Evolutionary conservation across 2,113 vertebrate genomes (phyloP).

Genomic region (Plectropomus leopardus): DNA sequence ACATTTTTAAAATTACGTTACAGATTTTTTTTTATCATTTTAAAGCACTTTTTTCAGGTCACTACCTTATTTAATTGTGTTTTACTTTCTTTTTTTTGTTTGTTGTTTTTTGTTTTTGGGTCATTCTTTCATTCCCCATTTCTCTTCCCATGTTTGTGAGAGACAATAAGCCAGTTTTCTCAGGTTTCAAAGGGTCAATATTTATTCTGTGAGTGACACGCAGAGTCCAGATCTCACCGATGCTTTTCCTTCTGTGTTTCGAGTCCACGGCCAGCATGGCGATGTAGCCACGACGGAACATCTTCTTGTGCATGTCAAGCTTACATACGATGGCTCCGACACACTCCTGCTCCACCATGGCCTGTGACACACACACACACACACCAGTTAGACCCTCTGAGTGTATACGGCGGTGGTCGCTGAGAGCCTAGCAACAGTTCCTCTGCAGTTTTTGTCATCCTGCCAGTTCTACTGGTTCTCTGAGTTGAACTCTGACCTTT

Average conservation of each 20-base stretch:
- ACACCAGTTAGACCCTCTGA: slow-evolving; percentile 3
- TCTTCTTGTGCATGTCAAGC: slow-evolving; percentile 99
- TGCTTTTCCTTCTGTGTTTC: slow-evolving; percentile 99
- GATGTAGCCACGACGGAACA: slow-evolving; percentile 99
- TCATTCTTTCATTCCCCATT: too few species aligned
- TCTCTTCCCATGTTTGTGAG: too few species aligned
- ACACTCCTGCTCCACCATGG: slow-evolving; percentile 99
- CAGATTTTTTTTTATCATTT: too few species aligned
- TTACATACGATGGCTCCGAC: slow-evolving; percentile 99
- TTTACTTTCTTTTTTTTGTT: too few species aligned
- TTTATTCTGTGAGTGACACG: neutral
- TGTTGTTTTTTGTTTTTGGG: too few species aligned
- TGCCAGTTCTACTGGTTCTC: slow-evolving; percentile 36
- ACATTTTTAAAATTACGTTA: too few species aligned
- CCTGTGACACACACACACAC: slow-evolving; percentile 84
- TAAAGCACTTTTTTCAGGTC: too few species aligned
- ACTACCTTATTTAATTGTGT: too few species aligned
- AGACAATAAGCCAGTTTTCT: too few species aligned
- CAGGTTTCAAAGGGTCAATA: too few species aligned
- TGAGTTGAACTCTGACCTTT: slow-evolving; percentile 56
- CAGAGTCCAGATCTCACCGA: slow-evolving; percentile 88
- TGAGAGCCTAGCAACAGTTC: slow-evolving; percentile 2
- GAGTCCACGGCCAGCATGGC: slow-evolving; percentile 99
- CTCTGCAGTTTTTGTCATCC: slow-evolving; percentile 22
- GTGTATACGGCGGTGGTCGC: neutral